Percentiles rank a stretch among this genome's conserved stretches.
These are phyloP conservation scores for Styela clava DNA, from an alignment of 23 tunicate genomes.

Conservation along the genomic window DNA sequence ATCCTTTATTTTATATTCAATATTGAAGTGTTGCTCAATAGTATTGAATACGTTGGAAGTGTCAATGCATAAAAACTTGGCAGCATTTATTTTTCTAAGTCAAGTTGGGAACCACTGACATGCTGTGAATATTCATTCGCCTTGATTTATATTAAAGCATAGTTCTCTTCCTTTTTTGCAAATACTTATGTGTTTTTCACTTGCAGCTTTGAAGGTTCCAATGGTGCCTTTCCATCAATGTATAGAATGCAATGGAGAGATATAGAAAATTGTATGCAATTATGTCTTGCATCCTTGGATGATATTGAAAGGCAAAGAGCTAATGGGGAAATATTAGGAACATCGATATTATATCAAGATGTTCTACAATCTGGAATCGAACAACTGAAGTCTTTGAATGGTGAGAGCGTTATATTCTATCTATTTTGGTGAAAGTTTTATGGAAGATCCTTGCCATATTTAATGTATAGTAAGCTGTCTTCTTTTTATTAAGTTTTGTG, in stretches of 20 bases:
- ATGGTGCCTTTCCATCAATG: conserved; percentile 56
- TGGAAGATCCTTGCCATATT: background rate
- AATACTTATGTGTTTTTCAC: too few relatives aligned
- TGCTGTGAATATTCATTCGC: too few relatives aligned
- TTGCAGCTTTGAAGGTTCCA: conserved; percentile 48
- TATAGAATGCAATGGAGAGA: conserved; percentile 67
- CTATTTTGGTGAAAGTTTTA: background rate
- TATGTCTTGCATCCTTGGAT: conserved; percentile 60
- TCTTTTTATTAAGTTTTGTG: background rate
- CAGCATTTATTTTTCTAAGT: too few relatives aligned
- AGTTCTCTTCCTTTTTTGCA: too few relatives aligned
- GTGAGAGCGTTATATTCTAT: too few relatives aligned
- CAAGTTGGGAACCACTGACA: too few relatives aligned
- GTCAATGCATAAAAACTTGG: too few relatives aligned
- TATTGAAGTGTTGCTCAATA: too few relatives aligned
- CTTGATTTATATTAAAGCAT: too few relatives aligned
- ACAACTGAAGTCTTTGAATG: conserved; percentile 38
- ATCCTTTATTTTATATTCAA: too few relatives aligned
- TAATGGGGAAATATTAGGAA: conserved; percentile 81
- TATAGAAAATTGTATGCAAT: conserved; percentile 69
- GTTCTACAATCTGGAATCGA: conserved; percentile 56
- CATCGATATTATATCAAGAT: conserved; percentile 57
- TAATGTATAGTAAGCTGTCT: background rate
- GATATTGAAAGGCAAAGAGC: conserved; percentile 57
- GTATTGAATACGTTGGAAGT: too few relatives aligned